A percentile compares a stretch with the other conserved stretches of the same genome.
Conservation (phyloP, 2,113 vertebrate species). For the Austrofundulus limnaeus region DNA sequence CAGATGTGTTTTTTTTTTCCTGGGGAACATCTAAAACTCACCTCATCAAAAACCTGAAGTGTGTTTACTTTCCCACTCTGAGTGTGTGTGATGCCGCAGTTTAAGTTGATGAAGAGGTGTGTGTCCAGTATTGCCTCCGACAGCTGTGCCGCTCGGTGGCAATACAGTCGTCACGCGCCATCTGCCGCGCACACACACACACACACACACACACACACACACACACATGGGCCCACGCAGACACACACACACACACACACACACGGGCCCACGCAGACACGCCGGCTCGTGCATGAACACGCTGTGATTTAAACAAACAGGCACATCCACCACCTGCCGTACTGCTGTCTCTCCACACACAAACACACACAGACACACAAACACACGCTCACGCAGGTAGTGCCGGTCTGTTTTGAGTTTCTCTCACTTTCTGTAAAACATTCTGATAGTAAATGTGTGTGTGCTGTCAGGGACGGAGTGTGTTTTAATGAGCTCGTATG, state of each 20-base stretch:
- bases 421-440: neutral
- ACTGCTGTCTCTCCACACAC: constrained; percentile 43
- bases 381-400: constrained; percentile 6
- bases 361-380: constrained; percentile 1
- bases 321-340: constrained; percentile 57
- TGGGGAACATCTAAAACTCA: neutral
- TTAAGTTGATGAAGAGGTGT: constrained; percentile 67
- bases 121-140: constrained; percentile 57
- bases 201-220: constrained; percentile 21
- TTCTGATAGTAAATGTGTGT: constrained; percentile 15
- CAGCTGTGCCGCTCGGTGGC: constrained; percentile 64
- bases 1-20: neutral
- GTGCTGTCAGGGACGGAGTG: constrained; percentile 28
- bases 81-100: constrained; percentile 23
- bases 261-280: constrained; percentile 21
- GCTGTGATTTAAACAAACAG: constrained; percentile 60
- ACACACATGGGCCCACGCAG: constrained; percentile 15
- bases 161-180: constrained; percentile 59
- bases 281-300: constrained; percentile 22
- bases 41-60: neutral
- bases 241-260: too few species aligned
- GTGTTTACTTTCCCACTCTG: constrained; percentile 2
- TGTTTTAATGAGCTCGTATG: constrained; percentile 58
- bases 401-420: constrained; percentile 4
- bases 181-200: constrained; percentile 43